Evolutionary conservation across 2,888 invertebrate species (phyloP).

Genomic region (Platerodrilus igneus): DNA sequence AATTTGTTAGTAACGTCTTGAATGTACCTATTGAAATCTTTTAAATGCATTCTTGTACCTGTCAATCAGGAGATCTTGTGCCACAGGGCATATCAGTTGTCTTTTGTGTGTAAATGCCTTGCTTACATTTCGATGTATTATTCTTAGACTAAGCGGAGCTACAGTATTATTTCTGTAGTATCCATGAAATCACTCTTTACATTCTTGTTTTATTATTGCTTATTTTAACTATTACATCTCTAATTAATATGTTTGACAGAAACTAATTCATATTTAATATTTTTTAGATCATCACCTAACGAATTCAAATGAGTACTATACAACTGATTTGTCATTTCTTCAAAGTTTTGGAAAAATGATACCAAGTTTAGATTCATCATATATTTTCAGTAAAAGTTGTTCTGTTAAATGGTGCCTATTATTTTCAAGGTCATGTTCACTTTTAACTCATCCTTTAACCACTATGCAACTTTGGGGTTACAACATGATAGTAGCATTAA

Average conservation of each 20-base stretch:
- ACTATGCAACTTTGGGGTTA: slow-evolving; percentile 51
- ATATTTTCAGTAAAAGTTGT: slow-evolving; percentile 21
- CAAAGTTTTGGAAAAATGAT: slow-evolving; percentile 38
- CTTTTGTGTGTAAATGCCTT: too few species aligned
- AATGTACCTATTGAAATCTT: too few species aligned
- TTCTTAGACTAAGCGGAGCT: too few species aligned
- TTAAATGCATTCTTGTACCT: too few species aligned
- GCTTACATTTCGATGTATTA: too few species aligned
- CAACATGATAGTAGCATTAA: slow-evolving; percentile 45
- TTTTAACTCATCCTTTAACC: slow-evolving; percentile 45
- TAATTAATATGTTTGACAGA: neutral
- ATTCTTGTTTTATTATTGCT: too few species aligned
- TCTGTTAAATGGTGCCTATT: slow-evolving; percentile 42
- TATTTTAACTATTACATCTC: too few species aligned
- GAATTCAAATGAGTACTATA: slow-evolving; percentile 17
- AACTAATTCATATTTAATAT: slow-evolving; percentile 12
- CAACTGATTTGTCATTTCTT: slow-evolving; percentile 35
- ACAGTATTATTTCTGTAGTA: too few species aligned
- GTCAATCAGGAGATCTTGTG: too few species aligned
- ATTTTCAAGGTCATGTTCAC: slow-evolving; percentile 42
- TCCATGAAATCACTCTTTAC: too few species aligned
- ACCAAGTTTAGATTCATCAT: slow-evolving; percentile 28
- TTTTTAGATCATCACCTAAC: slow-evolving; percentile 33
- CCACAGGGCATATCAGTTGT: too few species aligned
- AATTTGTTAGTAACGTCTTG: too few species aligned